These are phyloP conservation scores for Sparidentex hasta DNA, from an alignment of 2,797 vertebrate genomes.

Conservation along the genomic window DNA sequence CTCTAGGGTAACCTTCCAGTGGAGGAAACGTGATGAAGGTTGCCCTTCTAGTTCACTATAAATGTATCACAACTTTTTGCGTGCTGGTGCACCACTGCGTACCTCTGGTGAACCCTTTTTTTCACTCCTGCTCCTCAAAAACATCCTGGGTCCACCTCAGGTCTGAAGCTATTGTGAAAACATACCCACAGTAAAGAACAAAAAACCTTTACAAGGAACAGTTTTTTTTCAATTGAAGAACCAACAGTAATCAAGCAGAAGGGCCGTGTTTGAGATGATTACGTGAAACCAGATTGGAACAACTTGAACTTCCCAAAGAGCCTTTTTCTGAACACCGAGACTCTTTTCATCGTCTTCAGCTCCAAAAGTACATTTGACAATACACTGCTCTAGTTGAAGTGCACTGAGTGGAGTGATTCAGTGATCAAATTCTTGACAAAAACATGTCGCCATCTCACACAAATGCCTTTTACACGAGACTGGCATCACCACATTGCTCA, in stretches of 20 bases:
- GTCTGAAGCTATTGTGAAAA: constrained; percentile 9
- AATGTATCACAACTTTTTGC: no score
- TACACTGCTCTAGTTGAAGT: constrained; percentile 1
- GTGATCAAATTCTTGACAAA: constrained; percentile 52
- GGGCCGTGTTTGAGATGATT: background rate
- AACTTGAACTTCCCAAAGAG: background rate
- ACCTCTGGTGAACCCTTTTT: no score
- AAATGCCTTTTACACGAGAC: constrained; percentile 58
- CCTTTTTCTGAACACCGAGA: background rate
- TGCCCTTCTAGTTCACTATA: no score
- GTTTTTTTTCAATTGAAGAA: background rate
- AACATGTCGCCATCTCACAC: constrained; percentile 33
- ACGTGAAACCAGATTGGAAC: constrained; percentile 1
- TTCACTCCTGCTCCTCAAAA: no score
- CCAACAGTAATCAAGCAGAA: background rate
- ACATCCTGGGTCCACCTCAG: no score
- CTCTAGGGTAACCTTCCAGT: no score
- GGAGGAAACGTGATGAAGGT: no score
- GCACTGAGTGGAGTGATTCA: constrained; percentile 38
- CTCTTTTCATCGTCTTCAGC: background rate
- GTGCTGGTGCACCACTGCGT: no score
- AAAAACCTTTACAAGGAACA: background rate
- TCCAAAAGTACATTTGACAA: background rate
- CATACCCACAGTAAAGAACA: background rate
- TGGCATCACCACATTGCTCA: constrained; percentile 19